A percentile compares a stretch with the other conserved stretches of the same genome.
Evolutionary conservation across 2,113 vertebrate species (phyloP).

Genomic region (Hippocampus barbouri): DNA sequence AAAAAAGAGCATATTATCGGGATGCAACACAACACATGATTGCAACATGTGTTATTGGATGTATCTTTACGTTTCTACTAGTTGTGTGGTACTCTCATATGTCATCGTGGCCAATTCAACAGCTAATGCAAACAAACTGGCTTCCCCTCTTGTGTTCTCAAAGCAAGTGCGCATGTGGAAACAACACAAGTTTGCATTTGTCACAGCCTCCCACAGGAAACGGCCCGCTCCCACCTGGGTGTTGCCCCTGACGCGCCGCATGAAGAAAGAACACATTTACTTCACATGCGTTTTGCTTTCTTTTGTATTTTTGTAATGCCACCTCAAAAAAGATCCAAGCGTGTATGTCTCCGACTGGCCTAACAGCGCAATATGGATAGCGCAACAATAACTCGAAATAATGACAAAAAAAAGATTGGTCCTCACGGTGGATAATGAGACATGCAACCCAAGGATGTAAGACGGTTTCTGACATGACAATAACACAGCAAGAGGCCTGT

Average conservation of each 20-base stretch:
- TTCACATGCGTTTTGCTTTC: too few relatives aligned
- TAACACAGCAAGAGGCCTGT: too few relatives aligned
- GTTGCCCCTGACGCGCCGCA: not conserved
- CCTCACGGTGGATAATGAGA: too few relatives aligned
- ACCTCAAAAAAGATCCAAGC: too few relatives aligned
- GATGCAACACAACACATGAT: not conserved
- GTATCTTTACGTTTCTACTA: not conserved
- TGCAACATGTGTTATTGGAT: not conserved
- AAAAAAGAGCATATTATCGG: not conserved
- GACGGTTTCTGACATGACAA: too few relatives aligned
- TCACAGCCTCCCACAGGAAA: constrained; percentile 10
- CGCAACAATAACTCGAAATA: too few relatives aligned
- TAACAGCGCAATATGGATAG: too few relatives aligned
- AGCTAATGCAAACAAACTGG: constrained; percentile 46
- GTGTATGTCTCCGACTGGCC: too few relatives aligned
- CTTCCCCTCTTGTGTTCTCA: constrained; percentile 33
- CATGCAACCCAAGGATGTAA: too few relatives aligned
- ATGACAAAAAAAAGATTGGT: too few relatives aligned
- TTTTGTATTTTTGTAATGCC: too few relatives aligned
- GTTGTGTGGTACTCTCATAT: not conserved
- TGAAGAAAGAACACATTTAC: not conserved
- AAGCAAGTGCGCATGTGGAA: constrained; percentile 18
- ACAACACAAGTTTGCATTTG: constrained; percentile 8
- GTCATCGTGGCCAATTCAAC: constrained; percentile 20
- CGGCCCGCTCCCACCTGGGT: constrained; percentile 6